A percentile compares a stretch with the other conserved stretches of the same genome.
These are phyloP conservation scores for Xenopus petersii DNA, from an alignment of 2,797 vertebrate species.

Conservation along the genomic window DNA sequence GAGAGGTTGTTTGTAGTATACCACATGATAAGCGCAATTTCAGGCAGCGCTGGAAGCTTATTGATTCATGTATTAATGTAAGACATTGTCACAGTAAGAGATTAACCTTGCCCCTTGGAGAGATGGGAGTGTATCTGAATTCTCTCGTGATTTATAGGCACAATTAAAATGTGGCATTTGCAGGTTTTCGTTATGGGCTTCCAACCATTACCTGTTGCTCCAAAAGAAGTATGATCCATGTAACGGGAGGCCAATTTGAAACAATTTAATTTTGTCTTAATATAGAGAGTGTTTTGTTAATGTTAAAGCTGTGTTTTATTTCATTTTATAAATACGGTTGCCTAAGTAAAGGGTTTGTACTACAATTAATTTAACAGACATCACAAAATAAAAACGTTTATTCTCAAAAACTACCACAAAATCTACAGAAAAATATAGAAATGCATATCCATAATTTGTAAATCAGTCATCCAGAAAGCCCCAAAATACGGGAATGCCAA, in stretches of 20 bases:
- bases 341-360: too few species aligned
- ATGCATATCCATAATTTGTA: too few species aligned
- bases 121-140: not conserved
- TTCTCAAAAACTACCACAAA: too few species aligned
- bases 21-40: not conserved
- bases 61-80: constrained; percentile 21
- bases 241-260: not conserved
- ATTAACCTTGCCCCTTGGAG: constrained; percentile 12
- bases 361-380: too few species aligned
- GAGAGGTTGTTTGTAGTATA: constrained; percentile 5
- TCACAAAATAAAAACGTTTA: too few species aligned
- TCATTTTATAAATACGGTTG: too few species aligned
- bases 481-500: too few species aligned
- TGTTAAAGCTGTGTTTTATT: not conserved
- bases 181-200: not conserved
- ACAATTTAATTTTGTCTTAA: not conserved
- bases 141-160: constrained; percentile 6
- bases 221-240: not conserved
- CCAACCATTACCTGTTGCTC: constrained; percentile 6
- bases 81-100: constrained; percentile 15
- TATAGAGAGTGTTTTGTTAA: not conserved
- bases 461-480: too few species aligned
- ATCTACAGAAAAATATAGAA: too few species aligned
- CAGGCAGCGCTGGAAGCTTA: not conserved
- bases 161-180: constrained; percentile 7